Evolutionary conservation across 1,140 invertebrate genomes (phyloP).

Genomic region (Sycophaga agraensis): DNA sequence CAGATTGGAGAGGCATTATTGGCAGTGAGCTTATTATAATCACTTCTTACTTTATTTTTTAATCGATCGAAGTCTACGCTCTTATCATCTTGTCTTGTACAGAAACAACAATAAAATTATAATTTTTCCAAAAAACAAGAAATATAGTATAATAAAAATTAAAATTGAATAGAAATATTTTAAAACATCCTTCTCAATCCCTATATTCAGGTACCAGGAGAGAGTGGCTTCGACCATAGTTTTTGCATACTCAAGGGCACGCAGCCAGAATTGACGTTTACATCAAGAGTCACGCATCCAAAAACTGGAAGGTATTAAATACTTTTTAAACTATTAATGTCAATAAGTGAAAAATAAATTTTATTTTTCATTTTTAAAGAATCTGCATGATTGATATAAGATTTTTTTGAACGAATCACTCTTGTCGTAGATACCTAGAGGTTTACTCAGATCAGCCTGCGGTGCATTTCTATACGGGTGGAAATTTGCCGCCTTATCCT

Average conservation of each 20-base stretch:
- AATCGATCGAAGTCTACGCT: too few relatives aligned
- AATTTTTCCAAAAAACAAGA: too few relatives aligned
- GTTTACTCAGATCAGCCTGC: conserved; percentile 82
- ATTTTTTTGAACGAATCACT: neutral
- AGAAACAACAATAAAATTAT: too few relatives aligned
- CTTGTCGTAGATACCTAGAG: conserved; percentile 64
- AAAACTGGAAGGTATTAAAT: conserved; percentile 59
- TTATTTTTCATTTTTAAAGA: too few relatives aligned
- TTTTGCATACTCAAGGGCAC: conserved; percentile 58
- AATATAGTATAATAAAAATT: too few relatives aligned
- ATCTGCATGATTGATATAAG: too few relatives aligned
- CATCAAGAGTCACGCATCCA: conserved; percentile 65
- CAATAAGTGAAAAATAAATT: neutral
- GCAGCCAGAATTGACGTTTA: conserved; percentile 33
- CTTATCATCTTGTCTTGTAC: too few relatives aligned
- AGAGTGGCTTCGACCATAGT: conserved; percentile 67
- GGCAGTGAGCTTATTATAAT: too few relatives aligned
- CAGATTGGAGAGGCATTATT: conserved; percentile 54
- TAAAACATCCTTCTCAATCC: too few relatives aligned
- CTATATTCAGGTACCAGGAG: conserved; percentile 38
- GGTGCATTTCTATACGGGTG: conserved; percentile 84
- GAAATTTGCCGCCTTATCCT: conserved; percentile 65
- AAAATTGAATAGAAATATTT: too few relatives aligned
- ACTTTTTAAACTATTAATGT: neutral
- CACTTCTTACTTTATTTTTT: too few relatives aligned